Conservation (phyloP, 2,888 invertebrate genomes). For the Aspidiotus destructor region DNA sequence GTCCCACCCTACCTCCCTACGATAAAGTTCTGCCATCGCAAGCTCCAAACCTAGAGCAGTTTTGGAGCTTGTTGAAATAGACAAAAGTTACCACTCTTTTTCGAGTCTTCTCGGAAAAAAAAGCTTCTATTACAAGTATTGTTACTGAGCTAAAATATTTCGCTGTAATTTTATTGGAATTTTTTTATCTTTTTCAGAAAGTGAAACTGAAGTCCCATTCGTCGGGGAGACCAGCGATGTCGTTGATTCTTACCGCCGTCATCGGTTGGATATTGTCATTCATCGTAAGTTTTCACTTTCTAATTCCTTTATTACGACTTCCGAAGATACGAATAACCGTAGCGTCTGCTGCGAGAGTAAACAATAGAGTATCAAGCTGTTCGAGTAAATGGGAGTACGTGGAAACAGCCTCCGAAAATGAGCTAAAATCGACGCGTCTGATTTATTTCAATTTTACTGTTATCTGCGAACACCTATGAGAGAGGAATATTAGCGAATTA, state of each 20-base stretch:
- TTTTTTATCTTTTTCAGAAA: slow-evolving; percentile 16
- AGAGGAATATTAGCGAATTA: slow-evolving; percentile 18
- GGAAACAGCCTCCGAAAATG: background rate
- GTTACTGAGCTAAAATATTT: background rate
- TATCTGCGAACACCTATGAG: slow-evolving; percentile 23
- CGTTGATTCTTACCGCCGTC: slow-evolving; percentile 11
- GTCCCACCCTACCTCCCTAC: too few species aligned
- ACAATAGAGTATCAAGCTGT: too few species aligned
- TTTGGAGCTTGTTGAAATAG: too few species aligned
- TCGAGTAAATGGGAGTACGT: background rate
- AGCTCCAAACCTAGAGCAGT: too few species aligned
- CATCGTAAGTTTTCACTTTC: slow-evolving; percentile 17
- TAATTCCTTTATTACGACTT: too few species aligned
- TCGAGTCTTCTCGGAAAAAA: too few species aligned
- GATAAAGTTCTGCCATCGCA: too few species aligned
- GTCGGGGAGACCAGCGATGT: slow-evolving; percentile 23
- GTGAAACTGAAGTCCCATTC: slow-evolving; percentile 24
- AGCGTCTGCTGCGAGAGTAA: too few species aligned
- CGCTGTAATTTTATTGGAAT: background rate
- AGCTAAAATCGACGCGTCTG: background rate
- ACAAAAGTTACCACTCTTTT: too few species aligned
- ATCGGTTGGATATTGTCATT: slow-evolving; percentile 21
- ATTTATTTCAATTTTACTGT: slow-evolving; percentile 18
- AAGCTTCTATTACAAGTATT: background rate
- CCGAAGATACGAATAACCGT: too few species aligned